Evolutionary conservation across 2,888 invertebrate genomes (phyloP), one percentile per base, ranked within the genome.

Genomic region (Philereme transversata): DNA sequence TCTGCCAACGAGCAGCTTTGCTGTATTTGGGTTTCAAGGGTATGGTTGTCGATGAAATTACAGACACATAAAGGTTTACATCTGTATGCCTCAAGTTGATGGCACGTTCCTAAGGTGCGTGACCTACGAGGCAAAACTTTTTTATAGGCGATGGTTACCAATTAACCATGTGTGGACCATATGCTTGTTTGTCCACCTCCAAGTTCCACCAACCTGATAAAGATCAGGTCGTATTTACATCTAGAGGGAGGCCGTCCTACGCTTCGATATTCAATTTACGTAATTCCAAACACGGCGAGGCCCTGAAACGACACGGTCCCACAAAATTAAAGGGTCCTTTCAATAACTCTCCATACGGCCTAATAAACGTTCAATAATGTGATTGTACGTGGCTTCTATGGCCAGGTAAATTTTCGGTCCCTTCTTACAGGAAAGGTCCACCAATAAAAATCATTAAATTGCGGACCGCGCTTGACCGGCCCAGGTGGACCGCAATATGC

Each of bases 361-460:
- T 82, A 82, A 83, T 86, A 85, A 84, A 81, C 80, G 86, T 86
- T 83, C 79, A 83, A 87, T 87, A 86, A 79, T 76, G 78, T 77
- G 81, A 82, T 81, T 82, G 78, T 81, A 79, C 78, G 82, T 75
- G 76, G 77, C 75, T 75, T 77, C 74, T 75, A 77, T 71, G 75
- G 74, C 65, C 83, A 83, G 84, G 85, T 84, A 85, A 83, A 84
- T 83, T 83, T 82, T 77, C 79, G 75, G 81, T 77, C 80, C 86
- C 79, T 74, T 71, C 75, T 74, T 72, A 65, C 77, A 75, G 82
- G 81, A 81, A 83, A 76, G 77, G 78, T 71, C 78, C 71, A 71
- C 78, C 78, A 83, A 86, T 88, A 88, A 88, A 87, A 86, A 87
- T 83, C 84, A 86, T 87, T 85, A 87, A 84, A 86, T 83, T 84